Base-by-base conservation (phyloP, 2,888 invertebrate genomes). In the Ashinkailepas kermadecensis region DNA sequence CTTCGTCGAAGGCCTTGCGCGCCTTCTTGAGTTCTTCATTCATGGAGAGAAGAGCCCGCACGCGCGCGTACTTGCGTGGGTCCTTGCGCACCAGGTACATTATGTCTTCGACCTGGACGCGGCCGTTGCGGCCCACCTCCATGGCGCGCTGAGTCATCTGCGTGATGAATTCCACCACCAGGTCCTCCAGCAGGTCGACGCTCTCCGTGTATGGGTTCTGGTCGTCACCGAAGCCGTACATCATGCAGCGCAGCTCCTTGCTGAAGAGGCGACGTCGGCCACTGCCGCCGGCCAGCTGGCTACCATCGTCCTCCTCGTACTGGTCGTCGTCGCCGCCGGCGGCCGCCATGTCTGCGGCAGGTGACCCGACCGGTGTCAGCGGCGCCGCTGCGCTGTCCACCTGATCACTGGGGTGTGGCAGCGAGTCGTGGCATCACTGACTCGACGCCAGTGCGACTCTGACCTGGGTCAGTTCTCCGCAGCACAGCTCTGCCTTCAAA, bases 201-300 rank as follows among this genome's bases (percentile, higher is more conserved):
- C 97, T 97, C 89, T 99, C 99, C 1, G 99, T 99, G 86, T 97
- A 99, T 0, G 99, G 99, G 89, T 98, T 99, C 87, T 97, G 96
- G 87, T 99, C 99, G 88, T 99, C 99, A 9, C 99, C 99, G 90
- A 99, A 99, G 0, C 99, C 99, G 88, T 96, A 99, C 96, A 99
- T 97, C 99, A 99, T 99, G 85, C 96, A 96, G 59, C 97, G 91
- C 74, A 98, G 88, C 88, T 96, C 96, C 88, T 96, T 96, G 82
- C 95, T 95, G 85, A 96, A 96, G 3, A 96, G 87, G 78, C 96
- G 90, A 87, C 96, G 96, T 62, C 85, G 84, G n/a, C 83, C 85
- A 25, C 84, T 54, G 74, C 74, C 74, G 74, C 74, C 74, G 18
- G 74, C 74, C 74, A 74, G 74, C 74, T 74, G 74, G 18, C 74